phyloP scores from a whole-genome alignment of 2,113 vertebrate species.

The Nycticorax nycticorax region DNA sequence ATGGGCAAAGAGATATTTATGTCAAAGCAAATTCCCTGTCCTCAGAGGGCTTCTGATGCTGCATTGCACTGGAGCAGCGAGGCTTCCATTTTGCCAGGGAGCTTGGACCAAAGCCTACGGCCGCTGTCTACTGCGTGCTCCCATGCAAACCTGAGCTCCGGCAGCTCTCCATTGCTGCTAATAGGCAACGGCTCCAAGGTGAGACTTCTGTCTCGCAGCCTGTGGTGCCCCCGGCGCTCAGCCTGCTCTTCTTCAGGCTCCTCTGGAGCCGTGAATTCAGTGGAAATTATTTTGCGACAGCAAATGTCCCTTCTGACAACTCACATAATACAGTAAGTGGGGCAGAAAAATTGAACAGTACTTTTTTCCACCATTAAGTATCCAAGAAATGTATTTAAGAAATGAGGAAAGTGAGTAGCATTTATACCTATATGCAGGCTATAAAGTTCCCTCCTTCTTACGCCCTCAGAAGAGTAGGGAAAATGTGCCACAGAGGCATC shows the following conservation, averaged over 20 bases:
- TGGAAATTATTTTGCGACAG: background rate
- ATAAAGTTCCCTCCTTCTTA: background rate
- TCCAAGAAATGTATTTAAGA: constrained; percentile 32
- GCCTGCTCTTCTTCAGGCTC: background rate
- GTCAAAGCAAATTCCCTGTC: background rate
- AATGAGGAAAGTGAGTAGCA: background rate
- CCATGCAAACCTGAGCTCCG: background rate
- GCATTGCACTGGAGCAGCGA: rapidly evolving
- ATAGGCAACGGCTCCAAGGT: background rate
- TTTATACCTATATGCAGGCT: background rate
- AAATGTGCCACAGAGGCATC: background rate
- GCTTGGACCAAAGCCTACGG: background rate
- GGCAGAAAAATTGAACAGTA: constrained; percentile 3
- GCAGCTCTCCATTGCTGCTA: background rate
- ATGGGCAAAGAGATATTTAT: background rate
- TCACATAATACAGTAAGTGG: background rate
- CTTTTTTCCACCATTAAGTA: constrained; percentile 2
- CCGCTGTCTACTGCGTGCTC: rapidly evolving
- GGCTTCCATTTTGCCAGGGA: background rate
- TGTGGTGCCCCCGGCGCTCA: background rate
- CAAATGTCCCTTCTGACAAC: background rate
- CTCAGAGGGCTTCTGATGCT: rapidly evolving
- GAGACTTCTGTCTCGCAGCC: background rate
- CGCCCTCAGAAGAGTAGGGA: background rate
- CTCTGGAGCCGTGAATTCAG: background rate